Evolutionary conservation across 2,797 vertebrate genomes (phyloP), one percentile per base, ranked within the genome.

Genomic region (Melopsittacus undulatus): DNA sequence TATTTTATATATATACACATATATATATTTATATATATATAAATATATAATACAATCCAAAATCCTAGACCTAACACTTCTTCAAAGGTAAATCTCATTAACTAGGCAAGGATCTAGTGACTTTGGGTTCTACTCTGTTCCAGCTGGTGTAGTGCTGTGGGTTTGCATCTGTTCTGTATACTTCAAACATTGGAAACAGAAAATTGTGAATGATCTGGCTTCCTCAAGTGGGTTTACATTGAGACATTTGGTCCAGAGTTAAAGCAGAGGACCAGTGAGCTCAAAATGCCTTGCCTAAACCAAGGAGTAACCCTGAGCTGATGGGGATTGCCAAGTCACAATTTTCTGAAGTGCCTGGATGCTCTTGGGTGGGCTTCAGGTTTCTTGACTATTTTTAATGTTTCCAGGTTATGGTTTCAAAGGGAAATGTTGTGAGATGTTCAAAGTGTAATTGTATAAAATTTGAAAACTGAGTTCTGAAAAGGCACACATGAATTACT

Each of bases 51-150:
- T 94, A 94, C 94, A 97, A 97, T 98, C 98, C 98, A 98, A 98
- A 98, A 98, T 98, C 98, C 98, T 98, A 97, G 98, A 98, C 98
- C 98, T 98, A 98, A 98, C 98, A 98, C 98, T 98, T 98, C 92
- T 96, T 79, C 87, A 93, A 66, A 86, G 80, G 32, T 89, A 72
- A 83, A 82, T 92, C 56, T 95, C 83, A 62, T 96, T 70, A 90
- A 79, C n/a, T 87, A 84, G 94, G 87, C 78, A 85, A 85, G 87
- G 92, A 90, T 97, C 91, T 85, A 93, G 90, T 81, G 79, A 95
- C 95, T 97, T 95, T 95, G 94, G 95, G 92, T 95, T 96, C 90
- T 93, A 22, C 52, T 92, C 52, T 94, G 77, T 96, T 94, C 78
- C 75, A 90, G 59, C 59, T 95, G 92, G 95, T 97, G 89, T 78